Conservation (phyloP, 2,888 invertebrate species). For the Cremastinae sp. region DNA sequence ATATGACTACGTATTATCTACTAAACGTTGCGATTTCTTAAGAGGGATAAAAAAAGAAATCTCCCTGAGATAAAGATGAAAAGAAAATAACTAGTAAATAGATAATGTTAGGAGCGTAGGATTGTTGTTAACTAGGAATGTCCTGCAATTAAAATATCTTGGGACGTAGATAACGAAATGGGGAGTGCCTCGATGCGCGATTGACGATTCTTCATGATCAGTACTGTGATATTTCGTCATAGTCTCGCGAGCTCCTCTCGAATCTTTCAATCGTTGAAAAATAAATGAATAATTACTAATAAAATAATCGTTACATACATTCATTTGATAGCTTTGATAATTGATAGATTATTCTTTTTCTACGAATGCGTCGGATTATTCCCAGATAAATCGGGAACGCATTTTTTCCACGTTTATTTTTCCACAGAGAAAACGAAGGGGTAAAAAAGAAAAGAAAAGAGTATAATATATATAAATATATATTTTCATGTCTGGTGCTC, state of each 20-base stretch:
- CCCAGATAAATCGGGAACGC: too few species aligned
- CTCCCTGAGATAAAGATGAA: conserved; percentile 37
- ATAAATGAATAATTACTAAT: neutral
- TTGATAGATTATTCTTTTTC: neutral
- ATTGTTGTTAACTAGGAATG: conserved; percentile 77
- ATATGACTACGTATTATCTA: conserved; percentile 76
- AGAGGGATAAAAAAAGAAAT: conserved; percentile 48
- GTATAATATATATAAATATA: neutral
- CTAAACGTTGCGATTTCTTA: conserved; percentile 75
- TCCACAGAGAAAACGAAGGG: conserved; percentile 5
- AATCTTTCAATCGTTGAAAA: conserved; percentile 27
- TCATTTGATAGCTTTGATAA: neutral
- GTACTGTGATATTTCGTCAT: conserved; percentile 78
- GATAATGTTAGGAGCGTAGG: conserved; percentile 75
- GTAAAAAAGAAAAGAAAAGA: neutral
- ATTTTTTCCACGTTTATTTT: neutral
- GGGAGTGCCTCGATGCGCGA: conserved; percentile 71
- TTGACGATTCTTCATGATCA: conserved; percentile 72
- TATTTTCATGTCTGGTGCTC: conserved; percentile 11
- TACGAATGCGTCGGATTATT: neutral
- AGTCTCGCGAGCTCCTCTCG: conserved; percentile 68
- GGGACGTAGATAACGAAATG: conserved; percentile 68
- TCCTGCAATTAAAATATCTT: conserved; percentile 67
- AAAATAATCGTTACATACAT: neutral
- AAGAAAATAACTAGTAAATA: conserved; percentile 61